Percentiles rank a stretch among this genome's conserved stretches.
Evolutionary conservation across 1,140 invertebrate genomes (phyloP).

Genomic region (Holcopasites calliopsidis): DNA sequence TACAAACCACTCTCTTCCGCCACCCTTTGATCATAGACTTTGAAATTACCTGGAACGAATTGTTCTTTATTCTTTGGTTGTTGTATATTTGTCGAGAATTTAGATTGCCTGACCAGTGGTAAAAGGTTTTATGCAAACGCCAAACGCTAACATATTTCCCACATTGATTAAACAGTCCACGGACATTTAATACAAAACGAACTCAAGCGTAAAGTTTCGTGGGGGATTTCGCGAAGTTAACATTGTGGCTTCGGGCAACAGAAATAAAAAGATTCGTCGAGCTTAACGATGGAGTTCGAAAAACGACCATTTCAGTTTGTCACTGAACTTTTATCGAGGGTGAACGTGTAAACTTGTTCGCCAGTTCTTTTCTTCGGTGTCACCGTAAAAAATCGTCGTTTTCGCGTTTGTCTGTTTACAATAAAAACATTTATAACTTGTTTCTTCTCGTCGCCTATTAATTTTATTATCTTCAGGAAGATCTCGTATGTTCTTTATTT

Average conservation of each 20-base stretch:
- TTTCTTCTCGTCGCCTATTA: not conserved
- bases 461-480: not conserved
- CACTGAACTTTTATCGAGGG: constrained; percentile 11
- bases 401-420: not conserved
- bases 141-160: constrained; percentile 2
- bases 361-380: not conserved
- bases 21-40: too few relatives aligned
- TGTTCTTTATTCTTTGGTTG: not conserved
- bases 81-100: not conserved
- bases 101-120: too few relatives aligned
- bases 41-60: not conserved
- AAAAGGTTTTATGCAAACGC: not conserved
- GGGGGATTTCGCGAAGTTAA: not conserved
- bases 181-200: not conserved
- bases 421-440: not conserved
- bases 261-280: not conserved
- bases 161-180: constrained; percentile 15
- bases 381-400: not conserved
- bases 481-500: too few relatives aligned
- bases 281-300: constrained; percentile 9
- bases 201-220: not conserved
- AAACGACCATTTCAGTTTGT: constrained; percentile 17
- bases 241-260: not conserved
- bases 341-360: not conserved
- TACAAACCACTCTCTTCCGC: too few relatives aligned